phyloP scores from a whole-genome alignment of 2,888 invertebrate species.

The Sphaeridia pumilis region DNA sequence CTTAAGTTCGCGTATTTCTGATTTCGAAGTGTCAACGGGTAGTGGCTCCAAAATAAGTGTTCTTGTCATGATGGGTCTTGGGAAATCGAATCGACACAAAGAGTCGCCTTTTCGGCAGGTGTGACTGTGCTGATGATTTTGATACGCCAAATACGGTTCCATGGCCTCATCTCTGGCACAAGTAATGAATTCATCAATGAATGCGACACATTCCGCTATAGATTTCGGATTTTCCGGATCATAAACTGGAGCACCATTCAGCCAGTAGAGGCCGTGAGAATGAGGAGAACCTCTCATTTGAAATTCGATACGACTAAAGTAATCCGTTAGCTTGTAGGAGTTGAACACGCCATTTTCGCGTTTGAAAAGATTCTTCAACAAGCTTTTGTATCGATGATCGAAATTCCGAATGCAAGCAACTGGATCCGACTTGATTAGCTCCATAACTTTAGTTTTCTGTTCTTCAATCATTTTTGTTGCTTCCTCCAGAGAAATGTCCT shows the following conservation, averaged over 20 bases:
- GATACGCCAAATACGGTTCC: constrained; percentile 8
- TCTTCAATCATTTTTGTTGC: neutral
- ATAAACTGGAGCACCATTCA: constrained; percentile 15
- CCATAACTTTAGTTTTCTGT: neutral
- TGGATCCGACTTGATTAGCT: constrained; percentile 9
- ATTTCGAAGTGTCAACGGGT: too few species aligned
- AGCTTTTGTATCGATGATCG: constrained; percentile 12
- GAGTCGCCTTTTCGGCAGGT: constrained; percentile 10
- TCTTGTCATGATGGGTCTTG: constrained; percentile 1
- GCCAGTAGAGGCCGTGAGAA: constrained; percentile 17
- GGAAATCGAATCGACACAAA: constrained; percentile 8
- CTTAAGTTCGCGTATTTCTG: too few species aligned
- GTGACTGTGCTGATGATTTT: constrained; percentile 14
- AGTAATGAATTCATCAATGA: constrained; percentile 19
- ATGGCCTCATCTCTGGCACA: constrained; percentile 4
- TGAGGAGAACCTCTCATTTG: constrained; percentile 10
- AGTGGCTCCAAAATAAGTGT: neutral
- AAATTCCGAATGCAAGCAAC: constrained; percentile 11
- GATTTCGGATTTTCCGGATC: constrained; percentile 1
- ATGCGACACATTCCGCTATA: neutral
- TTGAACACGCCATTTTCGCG: constrained; percentile 6
- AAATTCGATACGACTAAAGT: constrained; percentile 12
- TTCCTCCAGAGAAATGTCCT: constrained; percentile 10
- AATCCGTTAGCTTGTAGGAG: constrained; percentile 2
- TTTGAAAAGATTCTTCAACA: constrained; percentile 8